A percentile compares a stretch with the other conserved stretches of the same genome.
These are phyloP conservation scores for Lepidochitona cinerea DNA, from an alignment of 2,888 invertebrate genomes.

Conservation along the genomic window DNA sequence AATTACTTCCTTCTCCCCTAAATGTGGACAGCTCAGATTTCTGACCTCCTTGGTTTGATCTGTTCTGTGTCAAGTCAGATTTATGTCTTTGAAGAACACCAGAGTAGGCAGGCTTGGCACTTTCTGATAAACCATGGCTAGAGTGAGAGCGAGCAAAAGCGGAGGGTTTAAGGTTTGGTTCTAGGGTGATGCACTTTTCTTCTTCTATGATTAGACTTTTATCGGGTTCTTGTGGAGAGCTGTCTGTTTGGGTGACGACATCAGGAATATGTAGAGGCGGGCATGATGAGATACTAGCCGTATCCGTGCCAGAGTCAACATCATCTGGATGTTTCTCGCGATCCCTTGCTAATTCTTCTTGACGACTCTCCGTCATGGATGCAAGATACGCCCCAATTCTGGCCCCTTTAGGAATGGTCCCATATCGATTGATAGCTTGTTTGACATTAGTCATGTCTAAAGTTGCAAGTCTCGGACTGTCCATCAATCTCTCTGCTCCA, in stretches of 20 bases:
- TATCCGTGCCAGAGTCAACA: slow-evolving; percentile 62
- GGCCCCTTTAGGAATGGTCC: slow-evolving; percentile 96
- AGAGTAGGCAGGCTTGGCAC: slow-evolving; percentile 52
- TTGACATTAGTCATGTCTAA: slow-evolving; percentile 96
- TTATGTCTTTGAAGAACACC: slow-evolving; percentile 58
- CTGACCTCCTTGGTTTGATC: neutral
- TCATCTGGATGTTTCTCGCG: slow-evolving; percentile 60
- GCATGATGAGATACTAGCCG: slow-evolving; percentile 58
- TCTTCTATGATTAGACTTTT: slow-evolving; percentile 7
- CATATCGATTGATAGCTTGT: slow-evolving; percentile 90
- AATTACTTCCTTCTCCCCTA: neutral
- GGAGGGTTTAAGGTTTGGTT: slow-evolving; percentile 64
- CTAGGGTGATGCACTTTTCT: slow-evolving; percentile 50
- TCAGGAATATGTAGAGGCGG: slow-evolving; percentile 37
- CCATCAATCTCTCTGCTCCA: slow-evolving; percentile 63
- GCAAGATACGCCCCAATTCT: slow-evolving; percentile 97
- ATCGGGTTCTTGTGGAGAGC: slow-evolving; percentile 3
- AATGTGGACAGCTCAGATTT: slow-evolving; percentile 23
- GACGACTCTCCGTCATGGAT: slow-evolving; percentile 75
- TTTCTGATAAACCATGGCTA: slow-evolving; percentile 55
- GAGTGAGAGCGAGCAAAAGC: slow-evolving; percentile 67
- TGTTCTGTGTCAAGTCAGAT: slow-evolving; percentile 65
- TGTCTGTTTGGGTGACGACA: slow-evolving; percentile 5
- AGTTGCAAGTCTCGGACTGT: slow-evolving; percentile 78
- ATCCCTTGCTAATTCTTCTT: slow-evolving; percentile 49